A percentile compares a stretch with the other conserved stretches of the same genome.
These are phyloP conservation scores for Agonopterix subpropinquella DNA, from an alignment of 2,888 invertebrate species.

Conservation along the genomic window DNA sequence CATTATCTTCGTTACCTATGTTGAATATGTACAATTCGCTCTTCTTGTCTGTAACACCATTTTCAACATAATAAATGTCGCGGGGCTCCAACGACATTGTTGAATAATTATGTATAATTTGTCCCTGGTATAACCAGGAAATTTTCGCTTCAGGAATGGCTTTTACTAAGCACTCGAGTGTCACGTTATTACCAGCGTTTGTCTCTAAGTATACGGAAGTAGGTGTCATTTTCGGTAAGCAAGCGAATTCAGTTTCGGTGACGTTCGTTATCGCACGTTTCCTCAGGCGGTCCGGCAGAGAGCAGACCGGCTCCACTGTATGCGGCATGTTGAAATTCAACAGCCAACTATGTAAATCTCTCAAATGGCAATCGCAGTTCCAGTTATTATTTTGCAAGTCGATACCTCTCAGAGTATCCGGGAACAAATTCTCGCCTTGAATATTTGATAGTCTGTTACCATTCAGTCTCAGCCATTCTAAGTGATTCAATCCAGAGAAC, in stretches of 20 bases:
- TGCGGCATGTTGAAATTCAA: conserved; percentile 85
- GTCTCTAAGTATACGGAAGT: conserved; percentile 86
- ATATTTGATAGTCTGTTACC: conserved; percentile 86
- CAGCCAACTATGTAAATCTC: conserved; percentile 87
- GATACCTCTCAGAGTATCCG: conserved; percentile 86
- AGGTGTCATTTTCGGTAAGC: conserved; percentile 86
- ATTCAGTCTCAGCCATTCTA: conserved; percentile 90
- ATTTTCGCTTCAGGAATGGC: conserved; percentile 89
- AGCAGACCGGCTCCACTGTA: conserved; percentile 86
- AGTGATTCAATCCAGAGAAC: conserved; percentile 85
- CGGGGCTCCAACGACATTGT: conserved; percentile 79
- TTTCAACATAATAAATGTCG: conserved; percentile 82
- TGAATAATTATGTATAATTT: conserved; percentile 85
- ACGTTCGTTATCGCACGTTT: conserved; percentile 81
- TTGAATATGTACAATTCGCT: conserved; percentile 88
- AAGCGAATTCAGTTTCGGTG: conserved; percentile 83
- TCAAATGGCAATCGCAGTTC: conserved; percentile 90
- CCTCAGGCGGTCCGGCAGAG: conserved; percentile 79
- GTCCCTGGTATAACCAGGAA: conserved; percentile 89
- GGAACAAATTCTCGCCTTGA: conserved; percentile 81
- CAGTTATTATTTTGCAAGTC: conserved; percentile 91
- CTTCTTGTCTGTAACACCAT: conserved; percentile 83
- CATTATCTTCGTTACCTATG: conserved; percentile 86
- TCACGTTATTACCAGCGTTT: conserved; percentile 87
- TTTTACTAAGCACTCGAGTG: conserved; percentile 86